Evolutionary conservation across 2,888 invertebrate species (phyloP), one percentile per base, ranked within the genome.

Genomic region (Portevinia maculata): DNA sequence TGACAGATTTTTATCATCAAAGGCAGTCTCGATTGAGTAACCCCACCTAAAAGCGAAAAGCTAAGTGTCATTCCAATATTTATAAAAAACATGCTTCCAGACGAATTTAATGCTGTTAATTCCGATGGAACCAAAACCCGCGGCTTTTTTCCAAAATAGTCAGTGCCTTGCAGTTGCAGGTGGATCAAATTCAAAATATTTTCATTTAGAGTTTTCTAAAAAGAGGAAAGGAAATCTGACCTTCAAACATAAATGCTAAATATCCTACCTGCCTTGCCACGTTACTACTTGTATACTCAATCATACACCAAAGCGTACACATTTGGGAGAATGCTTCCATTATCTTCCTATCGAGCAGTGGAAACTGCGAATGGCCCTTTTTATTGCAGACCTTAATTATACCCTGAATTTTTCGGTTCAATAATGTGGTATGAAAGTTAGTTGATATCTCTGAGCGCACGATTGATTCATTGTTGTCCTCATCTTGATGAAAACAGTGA

Each of bases 211-310:
- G 15, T 15, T 70, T 39, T 13, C 70, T 70, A 21, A 5, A 70
- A 69, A 28, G 3, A 2, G 6, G 5, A 37, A 37, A 37, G 1
- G n/a, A n/a, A n/a, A n/a, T n/a, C n/a, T n/a, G n/a, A n/a, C n/a
- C 37, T n/a, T 37, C 13, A 37, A 1, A 15, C 7, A 7, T 7
- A 15, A 13, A 39, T 13, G 5, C 7, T 15, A 8, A 7, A 13
- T 24, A 5, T 24, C n/a, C 37, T 1, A 74, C 74, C 64, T 74
- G 74, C 9, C 64, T 74, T 5, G 50, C 65, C 0, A 65, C n/a
- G 11, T 57, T 64, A 6, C 74, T 64, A 32, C 39, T 41, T 3
- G 46, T 65, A 21, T 64, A 74, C n/a, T 74, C 74, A n/a, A 74
- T 39, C 1, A 57, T 5, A 13, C 21, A 19, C 74, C 74, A 74